Evolutionary conservation across 2,113 vertebrate species (phyloP).

Genomic region (Felis catus): F.catus_Fca126_mat1.0 CM031413.1:90755501-90756000

Average conservation of each 20-base stretch:
- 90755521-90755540: too few relatives aligned
- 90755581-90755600: not conserved
- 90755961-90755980: not conserved
- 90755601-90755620: not conserved
- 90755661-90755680: not conserved
- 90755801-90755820: not conserved
- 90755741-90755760: not conserved
- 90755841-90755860: not conserved
- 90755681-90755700: not conserved
- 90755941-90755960: not conserved
- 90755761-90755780: not conserved
- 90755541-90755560: not conserved
- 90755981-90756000: too few relatives aligned
- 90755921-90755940: not conserved
- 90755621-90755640: not conserved
- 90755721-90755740: not conserved
- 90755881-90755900: not conserved
- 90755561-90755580: not conserved
- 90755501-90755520: not conserved
- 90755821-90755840: not conserved
- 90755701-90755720: rapidly evolving
- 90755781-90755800: not conserved
- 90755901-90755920: not conserved
- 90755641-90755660: not conserved
- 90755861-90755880: not conserved